Evolutionary conservation across 92 coral and sea anemone species (phyloP).

Genomic region (Hydrozoanthus gracilis): DNA sequence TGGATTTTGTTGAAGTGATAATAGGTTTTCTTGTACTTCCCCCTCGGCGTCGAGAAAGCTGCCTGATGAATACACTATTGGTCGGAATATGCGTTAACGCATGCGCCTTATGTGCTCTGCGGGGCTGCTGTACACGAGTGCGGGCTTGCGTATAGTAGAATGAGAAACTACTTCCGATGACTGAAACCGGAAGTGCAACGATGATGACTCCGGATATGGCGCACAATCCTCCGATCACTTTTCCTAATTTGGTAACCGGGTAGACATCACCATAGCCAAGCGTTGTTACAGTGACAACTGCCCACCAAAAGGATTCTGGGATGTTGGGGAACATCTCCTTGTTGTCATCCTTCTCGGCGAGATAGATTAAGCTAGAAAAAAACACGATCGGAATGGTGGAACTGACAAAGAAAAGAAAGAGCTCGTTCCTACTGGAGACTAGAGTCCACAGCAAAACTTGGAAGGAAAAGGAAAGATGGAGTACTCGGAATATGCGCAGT

Average conservation of each 20-base stretch:
- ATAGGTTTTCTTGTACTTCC: slow-evolving; percentile 3
- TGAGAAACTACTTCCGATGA: slow-evolving; percentile 93
- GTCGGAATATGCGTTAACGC: slow-evolving; percentile 47
- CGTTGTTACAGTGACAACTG: slow-evolving; percentile 95
- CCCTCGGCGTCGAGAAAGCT: slow-evolving; percentile 28
- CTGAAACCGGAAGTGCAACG: slow-evolving; percentile 97
- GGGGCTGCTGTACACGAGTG: slow-evolving; percentile 94
- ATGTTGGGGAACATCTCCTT: slow-evolving; percentile 86
- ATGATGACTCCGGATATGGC: slow-evolving; percentile 95
- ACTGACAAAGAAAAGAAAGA: slow-evolving; percentile 84
- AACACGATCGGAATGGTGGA: slow-evolving; percentile 88
- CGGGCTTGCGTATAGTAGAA: slow-evolving; percentile 96
- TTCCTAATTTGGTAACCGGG: slow-evolving; percentile 91
- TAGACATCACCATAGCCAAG: slow-evolving; percentile 97
- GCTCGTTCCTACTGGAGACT: slow-evolving; percentile 90
- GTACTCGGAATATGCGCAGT: slow-evolving; percentile 78
- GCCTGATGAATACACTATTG: slow-evolving; percentile 33
- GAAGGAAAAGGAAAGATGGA: slow-evolving; percentile 91
- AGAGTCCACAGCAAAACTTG: slow-evolving; percentile 90
- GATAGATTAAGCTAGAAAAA: slow-evolving; percentile 93
- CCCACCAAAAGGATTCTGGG: slow-evolving; percentile 99
- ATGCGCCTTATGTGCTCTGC: slow-evolving; percentile 46
- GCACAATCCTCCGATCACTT: slow-evolving; percentile 89
- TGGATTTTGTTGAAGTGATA: neutral
- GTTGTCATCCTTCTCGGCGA: slow-evolving; percentile 92